Base-by-base conservation (phyloP, 2,113 vertebrate genomes). In the Spermophilus dauricus region DNA sequence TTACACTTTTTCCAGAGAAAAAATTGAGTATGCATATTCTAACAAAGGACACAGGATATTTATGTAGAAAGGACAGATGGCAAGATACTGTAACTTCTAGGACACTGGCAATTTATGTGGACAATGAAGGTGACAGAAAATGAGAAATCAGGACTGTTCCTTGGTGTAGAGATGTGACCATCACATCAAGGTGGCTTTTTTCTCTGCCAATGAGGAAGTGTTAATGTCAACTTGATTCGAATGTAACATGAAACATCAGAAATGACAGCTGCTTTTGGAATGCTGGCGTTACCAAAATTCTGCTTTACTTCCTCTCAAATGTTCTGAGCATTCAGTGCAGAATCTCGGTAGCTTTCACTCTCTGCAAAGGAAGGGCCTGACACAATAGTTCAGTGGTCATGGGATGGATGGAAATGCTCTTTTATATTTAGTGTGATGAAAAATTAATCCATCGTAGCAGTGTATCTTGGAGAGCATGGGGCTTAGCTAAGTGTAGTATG, bases 141-240 rank as follows among this genome's bases (percentile, higher is more conserved):
- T 24, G 18, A 63, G 72, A 45, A 48, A 26, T 8, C 1, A 1
- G 14, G 81, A 16, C 7, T 5, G 5, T 24, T 24, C 11, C 63
- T 51, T 48, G 26, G 61, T 4, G 28, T 0, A 51, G 51, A 24
- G 56, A 14, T 0, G 14, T 7, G 51, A 3, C 48, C 12, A 0
- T 45, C 24, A 16, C 12, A 10, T 28, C 39, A 65, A 2, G 34
- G 18, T 32, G 77, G 24, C 26, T 63, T 81, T 45, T 70, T 92
- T 89, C 16, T 24, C 75, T 34, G 8, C 0, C 11, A 7, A 12
- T 11, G 76, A 90, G 58, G 24, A 14, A 20, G 39, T 12, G 16
- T 4, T 22, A 5, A 1, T 30, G 1, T 0, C 9, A 72, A 20
- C 48, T 30, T 39, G 42, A 12, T 42, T 70, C 53, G 58, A 12